Percentiles rank a stretch among this genome's conserved stretches.
Evolutionary conservation across 2,113 vertebrate species (phyloP).

Genomic region (Ochotona curzoniae): DNA sequence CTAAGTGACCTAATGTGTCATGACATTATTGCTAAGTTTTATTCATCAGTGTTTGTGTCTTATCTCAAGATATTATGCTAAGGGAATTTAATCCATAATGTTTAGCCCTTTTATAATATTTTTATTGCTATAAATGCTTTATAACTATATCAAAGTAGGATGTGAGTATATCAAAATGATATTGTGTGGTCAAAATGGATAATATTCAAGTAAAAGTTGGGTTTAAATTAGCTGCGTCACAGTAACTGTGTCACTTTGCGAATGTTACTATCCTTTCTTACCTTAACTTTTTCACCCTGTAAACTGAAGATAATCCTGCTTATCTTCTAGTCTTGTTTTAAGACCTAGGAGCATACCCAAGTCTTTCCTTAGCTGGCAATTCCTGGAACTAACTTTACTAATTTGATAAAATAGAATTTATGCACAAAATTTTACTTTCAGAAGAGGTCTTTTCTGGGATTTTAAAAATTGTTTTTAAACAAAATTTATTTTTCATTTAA

Average conservation of each 20-base stretch:
- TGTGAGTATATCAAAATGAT: background rate
- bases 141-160: background rate
- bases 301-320: background rate
- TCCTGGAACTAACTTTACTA: slow-evolving; percentile 37
- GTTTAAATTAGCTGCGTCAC: background rate
- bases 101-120: background rate
- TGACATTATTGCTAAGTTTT: background rate
- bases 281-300: background rate
- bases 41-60: background rate
- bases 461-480: background rate
- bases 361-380: background rate
- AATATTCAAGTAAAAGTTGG: background rate
- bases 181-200: background rate
- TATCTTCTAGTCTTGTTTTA: background rate
- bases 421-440: background rate
- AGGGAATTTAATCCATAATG: background rate
- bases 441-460: background rate
- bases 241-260: background rate
- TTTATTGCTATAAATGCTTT: background rate
- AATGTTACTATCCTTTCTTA: background rate
- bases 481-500: slow-evolving; percentile 23
- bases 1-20: background rate
- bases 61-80: background rate
- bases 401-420: background rate
- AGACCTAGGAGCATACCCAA: background rate